Conservation (phyloP, 2,113 vertebrate genomes). For the Embiotoca jacksoni region DNA sequence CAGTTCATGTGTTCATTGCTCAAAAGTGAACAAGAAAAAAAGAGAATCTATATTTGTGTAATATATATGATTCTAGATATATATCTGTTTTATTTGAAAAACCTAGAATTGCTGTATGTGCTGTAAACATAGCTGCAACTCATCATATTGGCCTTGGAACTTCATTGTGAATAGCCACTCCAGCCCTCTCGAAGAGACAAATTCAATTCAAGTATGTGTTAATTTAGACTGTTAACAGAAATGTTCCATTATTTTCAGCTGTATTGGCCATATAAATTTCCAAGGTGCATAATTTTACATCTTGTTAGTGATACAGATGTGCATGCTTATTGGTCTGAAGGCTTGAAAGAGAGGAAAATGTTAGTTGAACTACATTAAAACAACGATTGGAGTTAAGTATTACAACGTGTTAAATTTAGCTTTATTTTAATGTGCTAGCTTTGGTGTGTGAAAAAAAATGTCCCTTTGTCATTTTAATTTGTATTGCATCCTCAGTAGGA, state of each 20-base stretch:
- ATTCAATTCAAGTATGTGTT: constrained; percentile 40
- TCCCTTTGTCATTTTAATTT: constrained; percentile 67
- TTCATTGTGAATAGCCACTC: constrained; percentile 64
- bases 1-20: constrained; percentile 78
- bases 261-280: constrained; percentile 41
- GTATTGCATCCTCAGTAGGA: constrained; percentile 70
- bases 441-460: constrained; percentile 60
- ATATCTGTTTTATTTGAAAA: constrained; percentile 82
- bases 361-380: constrained; percentile 28
- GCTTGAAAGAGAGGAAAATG: constrained; percentile 25
- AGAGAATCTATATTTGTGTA: constrained; percentile 85
- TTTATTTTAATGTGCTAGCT: constrained; percentile 68
- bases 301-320: constrained; percentile 54
- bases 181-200: constrained; percentile 34
- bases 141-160: constrained; percentile 59
- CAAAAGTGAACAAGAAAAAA: constrained; percentile 85
- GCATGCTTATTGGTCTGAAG: constrained; percentile 66
- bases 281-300: constrained; percentile 57
- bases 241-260: constrained; percentile 46
- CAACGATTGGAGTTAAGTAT: constrained; percentile 57
- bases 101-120: constrained; percentile 68
- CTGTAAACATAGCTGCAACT: constrained; percentile 74
- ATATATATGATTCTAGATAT: constrained; percentile 86
- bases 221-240: constrained; percentile 62
- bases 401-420: constrained; percentile 49